These are phyloP conservation scores for Ophiothrix spiculata DNA, from an alignment of 35 echinoderm and acorn worm genomes.

Conservation along the genomic window DNA sequence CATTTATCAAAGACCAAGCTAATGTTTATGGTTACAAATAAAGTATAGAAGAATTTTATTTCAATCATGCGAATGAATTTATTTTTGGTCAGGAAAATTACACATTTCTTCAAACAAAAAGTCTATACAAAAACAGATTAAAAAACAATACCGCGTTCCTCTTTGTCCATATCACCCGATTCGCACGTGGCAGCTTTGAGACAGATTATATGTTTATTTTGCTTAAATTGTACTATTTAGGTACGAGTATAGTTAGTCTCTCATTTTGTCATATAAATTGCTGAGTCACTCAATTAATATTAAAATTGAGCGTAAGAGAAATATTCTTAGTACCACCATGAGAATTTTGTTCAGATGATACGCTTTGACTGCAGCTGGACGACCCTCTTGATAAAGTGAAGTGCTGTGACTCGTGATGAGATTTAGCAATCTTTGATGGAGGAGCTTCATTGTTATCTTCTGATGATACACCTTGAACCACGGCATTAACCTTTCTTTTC, in stretches of 20 bases:
- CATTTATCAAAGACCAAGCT: neutral
- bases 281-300: too few relatives aligned
- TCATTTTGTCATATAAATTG: too few relatives aligned
- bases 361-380: too few relatives aligned
- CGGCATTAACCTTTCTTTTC: slow-evolving; percentile 9
- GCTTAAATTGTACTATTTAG: too few relatives aligned
- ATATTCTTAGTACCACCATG: neutral
- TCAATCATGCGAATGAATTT: neutral
- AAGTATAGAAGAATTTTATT: neutral
- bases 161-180: too few relatives aligned
- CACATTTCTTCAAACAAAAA: too few relatives aligned
- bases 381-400: neutral
- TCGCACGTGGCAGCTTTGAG: too few relatives aligned
- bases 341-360: neutral
- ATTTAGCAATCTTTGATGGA: neutral
- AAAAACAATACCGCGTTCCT: too few relatives aligned
- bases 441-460: neutral
- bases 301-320: too few relatives aligned
- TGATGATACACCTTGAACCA: slow-evolving; percentile 7
- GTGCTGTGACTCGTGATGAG: neutral
- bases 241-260: too few relatives aligned
- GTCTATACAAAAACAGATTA: too few relatives aligned
- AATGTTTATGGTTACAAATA: neutral
- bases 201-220: too few relatives aligned
- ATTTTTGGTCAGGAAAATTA: neutral